Conservation (phyloP, 2,888 invertebrate genomes). For the Seira ritae region DNA sequence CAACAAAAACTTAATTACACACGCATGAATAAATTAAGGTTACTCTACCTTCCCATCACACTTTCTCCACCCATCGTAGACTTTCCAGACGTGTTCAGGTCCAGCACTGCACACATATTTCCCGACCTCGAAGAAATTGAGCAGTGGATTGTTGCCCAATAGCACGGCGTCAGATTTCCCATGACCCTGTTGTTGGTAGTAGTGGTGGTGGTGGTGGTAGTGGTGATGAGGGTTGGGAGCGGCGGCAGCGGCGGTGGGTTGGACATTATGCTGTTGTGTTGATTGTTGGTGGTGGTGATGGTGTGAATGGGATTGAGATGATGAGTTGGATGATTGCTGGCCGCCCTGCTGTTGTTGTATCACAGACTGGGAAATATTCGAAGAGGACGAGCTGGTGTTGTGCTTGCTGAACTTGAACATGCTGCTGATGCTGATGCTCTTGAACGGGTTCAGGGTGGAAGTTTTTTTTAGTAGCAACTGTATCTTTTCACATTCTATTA, state of each 20-base stretch:
- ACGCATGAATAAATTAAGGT: not conserved
- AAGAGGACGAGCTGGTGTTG: not conserved
- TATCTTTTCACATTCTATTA: not conserved
- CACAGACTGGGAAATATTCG: conserved; percentile 2
- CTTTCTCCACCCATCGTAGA: conserved; percentile 92
- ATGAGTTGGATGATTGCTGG: too few species aligned
- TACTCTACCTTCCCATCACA: conserved; percentile 90
- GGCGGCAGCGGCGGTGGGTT: too few species aligned
- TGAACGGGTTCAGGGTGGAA: not conserved
- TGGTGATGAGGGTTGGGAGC: too few species aligned
- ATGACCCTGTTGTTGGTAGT: conserved; percentile 20
- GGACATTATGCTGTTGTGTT: not conserved
- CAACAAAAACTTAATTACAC: conserved; percentile 37
- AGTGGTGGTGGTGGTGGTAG: not conserved
- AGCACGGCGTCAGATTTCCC: conserved; percentile 9
- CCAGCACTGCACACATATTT: conserved; percentile 88
- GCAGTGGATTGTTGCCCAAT: conserved; percentile 82
- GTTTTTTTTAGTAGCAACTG: too few species aligned
- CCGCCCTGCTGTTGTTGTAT: conserved; percentile 1
- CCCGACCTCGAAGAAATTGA: conserved; percentile 90
- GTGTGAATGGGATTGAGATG: not conserved
- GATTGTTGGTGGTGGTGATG: conserved; percentile 15
- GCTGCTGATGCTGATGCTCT: not conserved
- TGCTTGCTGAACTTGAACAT: not conserved
- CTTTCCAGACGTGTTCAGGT: conserved; percentile 93